Base-by-base conservation (phyloP, 2,113 vertebrate species). In the Syngnathus floridae region DNA sequence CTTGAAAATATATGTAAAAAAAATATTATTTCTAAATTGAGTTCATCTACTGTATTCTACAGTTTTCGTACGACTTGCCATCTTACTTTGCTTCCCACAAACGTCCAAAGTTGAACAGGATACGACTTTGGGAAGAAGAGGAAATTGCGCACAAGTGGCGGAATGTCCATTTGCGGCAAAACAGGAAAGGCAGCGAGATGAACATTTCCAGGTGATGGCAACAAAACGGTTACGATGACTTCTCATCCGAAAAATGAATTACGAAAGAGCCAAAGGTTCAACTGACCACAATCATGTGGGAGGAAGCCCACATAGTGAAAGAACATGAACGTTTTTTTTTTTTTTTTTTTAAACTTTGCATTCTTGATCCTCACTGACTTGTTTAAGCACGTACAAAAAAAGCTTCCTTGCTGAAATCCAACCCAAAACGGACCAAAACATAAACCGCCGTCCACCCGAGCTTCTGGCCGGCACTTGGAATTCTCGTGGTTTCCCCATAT, bases 121-220 rank as follows among this genome's bases (percentile, higher is more conserved):
- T 86, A 83, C 69, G 78, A 71, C 65, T 70, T 71, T 69, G 85
- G 57, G 82, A 76, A 72, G 76, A 84, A 84, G 73, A 87, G 88
- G 89, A 91, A 87, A 66, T 85, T 75, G 83, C 80, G 75, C 35
- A 26, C 70, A 75, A 74, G 70, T 41, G 51, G 51, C 83, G 75
- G 83, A 89, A 87, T 88, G 86, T 85, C 57, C 54, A 73, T 36
- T 65, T 61, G 49, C 49, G 61, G 49, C 59, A 86, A 88, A 86
- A 87, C 85, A 88, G 87, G 87, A 88, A 84, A 75, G 69, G 75
- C 11, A 82, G 74, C 62, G 74, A 36, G 65, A 62, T 80, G 60
- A 80, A 82, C 82, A 76, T 82, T 82, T 87, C 82, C 85, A 82
- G 79, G 82, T 85, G 67, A 43, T 59, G 52, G 21, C 41, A 71